phyloP scores from a whole-genome alignment of 2,797 vertebrate species.

The Spinus pinus region DNA sequence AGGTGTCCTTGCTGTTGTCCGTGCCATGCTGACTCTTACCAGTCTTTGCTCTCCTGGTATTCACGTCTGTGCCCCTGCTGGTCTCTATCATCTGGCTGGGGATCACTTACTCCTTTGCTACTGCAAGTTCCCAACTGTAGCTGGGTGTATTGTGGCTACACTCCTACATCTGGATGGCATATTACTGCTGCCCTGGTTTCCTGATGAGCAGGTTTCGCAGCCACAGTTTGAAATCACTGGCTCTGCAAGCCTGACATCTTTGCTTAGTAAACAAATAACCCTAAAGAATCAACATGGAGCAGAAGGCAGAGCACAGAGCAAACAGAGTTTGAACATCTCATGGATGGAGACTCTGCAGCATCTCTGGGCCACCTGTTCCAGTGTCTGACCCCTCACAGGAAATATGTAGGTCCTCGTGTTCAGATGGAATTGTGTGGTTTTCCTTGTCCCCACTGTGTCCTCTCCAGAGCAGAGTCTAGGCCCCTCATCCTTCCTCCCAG shows the following conservation, averaged over 20 bases:
- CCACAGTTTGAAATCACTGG: neutral
- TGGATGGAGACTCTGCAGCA: rapidly evolving
- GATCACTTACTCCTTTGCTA: conserved; percentile 85
- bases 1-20: conserved; percentile 76
- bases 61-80: conserved; percentile 80
- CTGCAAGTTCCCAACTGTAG: conserved; percentile 67
- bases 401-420: neutral
- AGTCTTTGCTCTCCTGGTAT: conserved; percentile 82
- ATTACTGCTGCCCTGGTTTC: neutral
- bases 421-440: neutral
- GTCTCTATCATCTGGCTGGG: conserved; percentile 83
- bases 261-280: neutral
- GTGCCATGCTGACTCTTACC: conserved; percentile 81
- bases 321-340: neutral
- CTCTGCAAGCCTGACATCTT: neutral
- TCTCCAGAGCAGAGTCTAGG: neutral
- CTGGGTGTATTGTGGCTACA: neutral
- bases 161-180: neutral
- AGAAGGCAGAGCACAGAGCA: neutral
- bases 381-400: neutral
- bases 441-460: neutral
- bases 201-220: neutral
- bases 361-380: neutral
- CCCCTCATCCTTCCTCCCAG: neutral
- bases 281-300: neutral